A percentile compares a stretch with the other conserved stretches of the same genome.
Evolutionary conservation across 1,140 invertebrate species (phyloP).

Genomic region (Saccostrea glomerata): DNA sequence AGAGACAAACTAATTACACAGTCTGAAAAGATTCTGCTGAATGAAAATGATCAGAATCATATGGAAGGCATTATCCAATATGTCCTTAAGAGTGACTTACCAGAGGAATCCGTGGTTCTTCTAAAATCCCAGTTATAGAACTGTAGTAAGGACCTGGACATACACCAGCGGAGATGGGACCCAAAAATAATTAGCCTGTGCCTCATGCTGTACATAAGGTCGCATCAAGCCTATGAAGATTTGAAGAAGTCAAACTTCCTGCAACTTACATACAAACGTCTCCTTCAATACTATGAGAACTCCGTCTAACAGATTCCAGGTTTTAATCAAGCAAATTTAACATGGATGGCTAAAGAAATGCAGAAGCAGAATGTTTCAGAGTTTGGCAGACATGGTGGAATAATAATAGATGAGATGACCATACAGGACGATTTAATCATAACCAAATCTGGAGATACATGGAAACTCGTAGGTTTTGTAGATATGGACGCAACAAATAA

Average conservation of each 20-base stretch:
- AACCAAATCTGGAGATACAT: conserved; percentile 10
- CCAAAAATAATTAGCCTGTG: too few relatives aligned
- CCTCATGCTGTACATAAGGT: too few relatives aligned
- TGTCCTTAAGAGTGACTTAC: too few relatives aligned
- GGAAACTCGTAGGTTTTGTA: conserved; percentile 44
- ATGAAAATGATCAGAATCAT: too few relatives aligned
- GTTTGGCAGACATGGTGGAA: conserved; percentile 45
- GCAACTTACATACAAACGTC: conserved; percentile 14
- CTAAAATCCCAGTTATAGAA: too few relatives aligned
- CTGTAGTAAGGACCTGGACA: too few relatives aligned
- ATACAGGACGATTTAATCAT: conserved; percentile 49
- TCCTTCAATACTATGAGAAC: conserved; percentile 49
- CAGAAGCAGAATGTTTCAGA: conserved; percentile 39
- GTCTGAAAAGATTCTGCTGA: too few relatives aligned
- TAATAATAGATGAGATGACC: conserved; percentile 48
- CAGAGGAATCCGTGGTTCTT: too few relatives aligned
- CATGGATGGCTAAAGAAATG: conserved; percentile 36
- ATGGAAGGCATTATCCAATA: too few relatives aligned
- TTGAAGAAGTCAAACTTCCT: conserved; percentile 30
- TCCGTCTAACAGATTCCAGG: conserved; percentile 41
- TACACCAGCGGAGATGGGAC: too few relatives aligned
- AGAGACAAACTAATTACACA: too few relatives aligned
- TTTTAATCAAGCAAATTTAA: conserved; percentile 17
- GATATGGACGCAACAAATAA: conserved; percentile 53
- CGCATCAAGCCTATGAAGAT: conserved; percentile 22